A percentile compares a stretch with the other conserved stretches of the same genome.
Evolutionary conservation across 2,888 invertebrate genomes (phyloP).

Genomic region (Phragmatobia fuliginosa): DNA sequence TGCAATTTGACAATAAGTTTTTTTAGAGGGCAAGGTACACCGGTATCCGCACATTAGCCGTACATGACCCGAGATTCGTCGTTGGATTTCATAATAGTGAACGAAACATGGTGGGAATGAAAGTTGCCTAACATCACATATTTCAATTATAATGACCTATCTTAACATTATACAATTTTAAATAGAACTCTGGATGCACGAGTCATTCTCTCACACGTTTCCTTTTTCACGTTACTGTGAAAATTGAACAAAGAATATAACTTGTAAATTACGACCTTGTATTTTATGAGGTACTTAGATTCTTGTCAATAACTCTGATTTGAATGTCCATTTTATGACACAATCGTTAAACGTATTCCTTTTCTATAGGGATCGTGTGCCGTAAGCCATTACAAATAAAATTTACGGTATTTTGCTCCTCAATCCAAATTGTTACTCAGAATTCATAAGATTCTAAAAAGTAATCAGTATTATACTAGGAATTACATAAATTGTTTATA

Average conservation of each 20-base stretch:
- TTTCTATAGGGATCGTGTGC: slow-evolving; percentile 21
- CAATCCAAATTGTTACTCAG: neutral
- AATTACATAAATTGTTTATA: no score
- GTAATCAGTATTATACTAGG: no score
- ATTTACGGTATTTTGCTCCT: neutral
- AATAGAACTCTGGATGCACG: neutral
- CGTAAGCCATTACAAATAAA: slow-evolving; percentile 22
- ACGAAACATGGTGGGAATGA: no score
- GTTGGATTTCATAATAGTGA: no score
- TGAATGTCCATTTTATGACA: slow-evolving; percentile 61
- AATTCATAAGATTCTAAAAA: neutral
- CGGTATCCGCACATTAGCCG: no score
- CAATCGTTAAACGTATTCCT: slow-evolving; percentile 55
- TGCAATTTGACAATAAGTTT: neutral
- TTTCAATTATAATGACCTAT: no score
- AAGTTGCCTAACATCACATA: no score
- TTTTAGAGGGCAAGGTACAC: no score
- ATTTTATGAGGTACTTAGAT: slow-evolving; percentile 27
- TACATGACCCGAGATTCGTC: no score
- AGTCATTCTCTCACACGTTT: neutral
- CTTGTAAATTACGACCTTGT: slow-evolving; percentile 14
- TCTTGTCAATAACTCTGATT: slow-evolving; percentile 47
- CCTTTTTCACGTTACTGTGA: neutral
- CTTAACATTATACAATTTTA: neutral
- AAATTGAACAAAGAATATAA: slow-evolving; percentile 14